Percentiles rank a stretch among this genome's conserved stretches.
phyloP scores from a whole-genome alignment of 2,888 invertebrate species.

The Mythimna vitellina region DNA sequence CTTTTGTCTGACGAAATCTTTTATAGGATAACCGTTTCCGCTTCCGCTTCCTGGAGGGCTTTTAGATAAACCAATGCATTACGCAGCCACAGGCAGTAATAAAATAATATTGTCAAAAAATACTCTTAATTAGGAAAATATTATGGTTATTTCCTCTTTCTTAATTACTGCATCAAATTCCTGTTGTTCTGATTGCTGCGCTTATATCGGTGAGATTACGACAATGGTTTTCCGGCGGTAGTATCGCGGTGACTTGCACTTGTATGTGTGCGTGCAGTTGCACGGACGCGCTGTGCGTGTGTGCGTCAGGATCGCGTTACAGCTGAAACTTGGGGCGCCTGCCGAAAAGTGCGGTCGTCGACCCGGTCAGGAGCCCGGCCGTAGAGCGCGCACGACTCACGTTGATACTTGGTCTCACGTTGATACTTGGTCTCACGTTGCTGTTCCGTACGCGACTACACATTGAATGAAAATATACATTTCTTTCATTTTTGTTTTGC shows the following conservation, averaged over 20 bases:
- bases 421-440: constrained; percentile 73
- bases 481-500: background rate
- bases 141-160: constrained; percentile 15
- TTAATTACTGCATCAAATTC: constrained; percentile 28
- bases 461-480: background rate
- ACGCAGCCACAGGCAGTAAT: background rate
- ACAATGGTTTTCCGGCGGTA: constrained; percentile 72
- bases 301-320: constrained; percentile 88
- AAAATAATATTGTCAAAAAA: background rate
- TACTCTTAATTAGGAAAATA: background rate
- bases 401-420: constrained; percentile 77
- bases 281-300: constrained; percentile 61
- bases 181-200: constrained; percentile 57
- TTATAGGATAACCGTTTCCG: constrained; percentile 21
- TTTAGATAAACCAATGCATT: constrained; percentile 1
- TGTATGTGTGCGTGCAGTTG: constrained; percentile 41
- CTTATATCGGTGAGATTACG: constrained; percentile 70
- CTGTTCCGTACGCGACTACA: background rate
- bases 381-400: constrained; percentile 71
- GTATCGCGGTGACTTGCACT: constrained; percentile 42
- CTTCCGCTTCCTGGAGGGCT: constrained; percentile 15
- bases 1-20: constrained; percentile 49
- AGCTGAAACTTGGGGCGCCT: constrained; percentile 90
- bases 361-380: constrained; percentile 87
- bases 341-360: constrained; percentile 89